Evolutionary conservation across 2,797 vertebrate genomes (phyloP).

Genomic region (Gephyroberyx darwinii): DNA sequence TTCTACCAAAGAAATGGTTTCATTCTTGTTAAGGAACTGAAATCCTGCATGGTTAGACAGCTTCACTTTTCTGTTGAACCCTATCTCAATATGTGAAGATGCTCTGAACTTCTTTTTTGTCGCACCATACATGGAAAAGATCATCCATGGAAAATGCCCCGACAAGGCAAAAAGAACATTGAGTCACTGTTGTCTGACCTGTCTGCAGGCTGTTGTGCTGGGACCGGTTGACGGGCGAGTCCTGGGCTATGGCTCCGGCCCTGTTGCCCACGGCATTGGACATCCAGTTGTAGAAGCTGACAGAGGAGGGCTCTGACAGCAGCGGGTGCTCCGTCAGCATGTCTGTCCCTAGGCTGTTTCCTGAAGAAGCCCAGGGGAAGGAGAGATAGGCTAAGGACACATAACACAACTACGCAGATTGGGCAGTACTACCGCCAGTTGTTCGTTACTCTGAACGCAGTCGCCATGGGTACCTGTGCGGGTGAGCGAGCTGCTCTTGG

Average conservation of each 20-base stretch:
- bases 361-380: slow-evolving; percentile 67
- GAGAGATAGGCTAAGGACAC: background rate
- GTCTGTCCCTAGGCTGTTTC: slow-evolving; percentile 89
- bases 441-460: background rate
- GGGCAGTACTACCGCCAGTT: background rate
- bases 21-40: background rate
- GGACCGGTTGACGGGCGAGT: slow-evolving; percentile 88
- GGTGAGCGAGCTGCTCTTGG: slow-evolving; percentile 92
- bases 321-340: slow-evolving; percentile 95
- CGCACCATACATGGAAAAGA: no score
- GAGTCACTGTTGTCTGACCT: slow-evolving; percentile 75
- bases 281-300: slow-evolving; percentile 99
- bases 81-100: background rate
- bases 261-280: slow-evolving; percentile 96
- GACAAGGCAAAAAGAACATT: background rate
- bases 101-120: background rate
- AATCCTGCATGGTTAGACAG: background rate
- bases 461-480: slow-evolving; percentile 85
- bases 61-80: background rate
- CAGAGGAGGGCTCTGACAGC: slow-evolving; percentile 92
- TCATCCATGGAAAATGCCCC: no score
- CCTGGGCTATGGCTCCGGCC: slow-evolving; percentile 85
- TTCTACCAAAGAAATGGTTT: background rate
- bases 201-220: slow-evolving; percentile 94
- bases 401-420: background rate